Evolutionary conservation across 2,797 vertebrate genomes (phyloP).

Genomic region (Chromobotia macracanthus): DNA sequence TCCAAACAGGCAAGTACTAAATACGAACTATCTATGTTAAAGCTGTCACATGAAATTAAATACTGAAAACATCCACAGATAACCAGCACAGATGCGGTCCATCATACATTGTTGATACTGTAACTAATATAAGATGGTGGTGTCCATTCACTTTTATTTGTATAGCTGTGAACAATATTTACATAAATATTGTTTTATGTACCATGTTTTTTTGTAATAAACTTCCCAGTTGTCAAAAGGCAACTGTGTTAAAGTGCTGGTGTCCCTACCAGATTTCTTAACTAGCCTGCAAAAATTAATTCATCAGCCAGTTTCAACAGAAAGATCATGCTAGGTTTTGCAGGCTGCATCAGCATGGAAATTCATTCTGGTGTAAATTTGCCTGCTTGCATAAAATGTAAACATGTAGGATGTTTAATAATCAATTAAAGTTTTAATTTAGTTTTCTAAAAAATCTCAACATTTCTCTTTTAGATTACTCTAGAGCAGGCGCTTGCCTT

Average conservation of each 20-base stretch:
- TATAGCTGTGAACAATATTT: no score
- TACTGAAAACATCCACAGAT: no score
- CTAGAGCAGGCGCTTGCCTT: conserved; percentile 84
- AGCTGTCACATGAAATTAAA: neutral
- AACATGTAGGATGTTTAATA: no score
- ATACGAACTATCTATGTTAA: neutral
- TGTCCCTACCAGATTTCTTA: neutral
- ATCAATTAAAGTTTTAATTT: no score
- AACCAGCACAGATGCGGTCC: neutral
- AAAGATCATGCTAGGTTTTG: neutral
- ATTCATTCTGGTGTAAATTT: no score
- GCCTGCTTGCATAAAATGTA: no score
- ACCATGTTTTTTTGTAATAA: no score
- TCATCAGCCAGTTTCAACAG: neutral
- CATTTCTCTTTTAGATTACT: conserved; percentile 75
- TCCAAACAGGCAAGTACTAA: conserved; percentile 82
- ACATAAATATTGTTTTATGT: no score
- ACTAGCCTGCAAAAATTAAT: neutral
- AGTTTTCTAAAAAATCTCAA: neutral
- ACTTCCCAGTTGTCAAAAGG: no score
- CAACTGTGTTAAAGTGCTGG: no score
- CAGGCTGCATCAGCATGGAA: neutral
- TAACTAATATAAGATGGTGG: neutral
- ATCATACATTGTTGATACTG: neutral
- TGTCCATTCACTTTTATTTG: neutral